Evolutionary conservation across 2,888 invertebrate genomes (phyloP).

Genomic region (Cepaea hortensis): DNA sequence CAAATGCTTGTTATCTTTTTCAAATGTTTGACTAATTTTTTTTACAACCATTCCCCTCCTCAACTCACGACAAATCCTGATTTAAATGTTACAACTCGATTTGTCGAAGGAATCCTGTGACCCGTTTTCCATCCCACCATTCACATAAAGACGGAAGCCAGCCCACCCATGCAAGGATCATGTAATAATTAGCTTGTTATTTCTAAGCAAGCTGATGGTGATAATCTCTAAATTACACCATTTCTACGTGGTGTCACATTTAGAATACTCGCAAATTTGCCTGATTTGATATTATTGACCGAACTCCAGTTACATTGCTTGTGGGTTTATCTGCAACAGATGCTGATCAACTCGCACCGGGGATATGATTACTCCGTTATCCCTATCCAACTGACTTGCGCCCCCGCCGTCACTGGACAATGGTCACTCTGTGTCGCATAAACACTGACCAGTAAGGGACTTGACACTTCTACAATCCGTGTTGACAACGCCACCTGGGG

Average conservation of each 20-base stretch:
- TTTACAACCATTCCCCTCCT: too few relatives aligned
- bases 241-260: not conserved
- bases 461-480: slow-evolving; percentile 7
- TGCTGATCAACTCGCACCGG: not conserved
- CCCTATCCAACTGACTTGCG: not conserved
- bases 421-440: not conserved
- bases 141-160: too few relatives aligned
- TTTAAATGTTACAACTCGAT: too few relatives aligned
- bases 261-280: not conserved
- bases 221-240: too few relatives aligned
- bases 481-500: not conserved
- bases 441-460: not conserved
- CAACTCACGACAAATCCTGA: too few relatives aligned
- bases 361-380: not conserved
- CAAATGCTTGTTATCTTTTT: too few relatives aligned
- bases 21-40: too few relatives aligned
- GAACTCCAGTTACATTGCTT: not conserved
- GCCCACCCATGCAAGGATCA: too few relatives aligned
- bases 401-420: not conserved
- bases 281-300: not conserved
- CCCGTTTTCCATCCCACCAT: too few relatives aligned
- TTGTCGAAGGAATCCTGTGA: too few relatives aligned
- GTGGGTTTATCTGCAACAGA: not conserved
- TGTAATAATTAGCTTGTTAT: too few relatives aligned
- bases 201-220: too few relatives aligned